Conservation (phyloP, 2,888 invertebrate species). For the Gastrophysa polygoni region DNA sequence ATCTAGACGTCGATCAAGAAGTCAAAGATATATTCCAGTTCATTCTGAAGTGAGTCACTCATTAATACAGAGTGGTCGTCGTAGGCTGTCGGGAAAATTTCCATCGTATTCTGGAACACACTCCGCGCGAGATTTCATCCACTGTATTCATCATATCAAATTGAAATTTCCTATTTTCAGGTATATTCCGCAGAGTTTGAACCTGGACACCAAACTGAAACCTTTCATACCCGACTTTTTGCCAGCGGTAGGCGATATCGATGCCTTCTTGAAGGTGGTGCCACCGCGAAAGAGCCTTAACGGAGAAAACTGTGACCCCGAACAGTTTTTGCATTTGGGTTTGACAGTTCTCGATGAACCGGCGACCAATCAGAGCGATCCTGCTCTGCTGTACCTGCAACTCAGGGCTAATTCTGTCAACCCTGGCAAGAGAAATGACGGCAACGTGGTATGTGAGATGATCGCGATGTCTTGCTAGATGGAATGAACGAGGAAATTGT, state of each 20-base stretch:
- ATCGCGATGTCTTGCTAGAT: too few species aligned
- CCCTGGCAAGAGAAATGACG: slow-evolving; percentile 49
- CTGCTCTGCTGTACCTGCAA: slow-evolving; percentile 91
- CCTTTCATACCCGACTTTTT: slow-evolving; percentile 97
- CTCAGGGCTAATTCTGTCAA: slow-evolving; percentile 72
- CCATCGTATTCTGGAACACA: too few species aligned
- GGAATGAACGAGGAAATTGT: too few species aligned
- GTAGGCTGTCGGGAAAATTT: too few species aligned
- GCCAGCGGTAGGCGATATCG: slow-evolving; percentile 98
- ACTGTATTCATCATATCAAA: too few species aligned
- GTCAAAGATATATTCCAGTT: slow-evolving; percentile 92
- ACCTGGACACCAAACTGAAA: slow-evolving; percentile 86
- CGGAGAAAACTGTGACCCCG: slow-evolving; percentile 45
- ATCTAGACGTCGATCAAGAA: slow-evolving; percentile 80
- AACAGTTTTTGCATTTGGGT: slow-evolving; percentile 61
- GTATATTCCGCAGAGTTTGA: slow-evolving; percentile 91
- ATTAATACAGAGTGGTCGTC: too few species aligned
- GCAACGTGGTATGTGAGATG: slow-evolving; percentile 44
- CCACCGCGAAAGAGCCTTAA: slow-evolving; percentile 72
- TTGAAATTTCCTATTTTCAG: slow-evolving; percentile 66
- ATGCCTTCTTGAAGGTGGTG: slow-evolving; percentile 93
- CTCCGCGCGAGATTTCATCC: too few species aligned
- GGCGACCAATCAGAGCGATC: slow-evolving; percentile 92
- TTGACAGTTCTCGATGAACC: slow-evolving; percentile 92
- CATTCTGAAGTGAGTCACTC: slow-evolving; percentile 73